Conservation (phyloP, 2,113 vertebrate genomes). For the Nesospiza acunhae region DNA sequence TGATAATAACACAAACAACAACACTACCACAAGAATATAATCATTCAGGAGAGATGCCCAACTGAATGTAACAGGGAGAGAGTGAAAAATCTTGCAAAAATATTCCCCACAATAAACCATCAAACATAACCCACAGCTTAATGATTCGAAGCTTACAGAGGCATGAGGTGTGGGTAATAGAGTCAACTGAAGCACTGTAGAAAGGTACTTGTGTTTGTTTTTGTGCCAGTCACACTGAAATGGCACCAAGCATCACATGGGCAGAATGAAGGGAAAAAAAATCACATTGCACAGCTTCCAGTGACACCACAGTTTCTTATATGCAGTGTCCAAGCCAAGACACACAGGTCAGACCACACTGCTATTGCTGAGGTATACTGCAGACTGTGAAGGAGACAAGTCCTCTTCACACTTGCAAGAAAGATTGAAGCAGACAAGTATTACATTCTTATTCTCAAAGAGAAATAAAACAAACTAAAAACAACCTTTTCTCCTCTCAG, state of each 20-base stretch:
- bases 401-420: background rate
- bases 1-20: background rate
- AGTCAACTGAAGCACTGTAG: background rate
- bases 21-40: background rate
- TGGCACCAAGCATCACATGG: background rate
- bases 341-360: background rate
- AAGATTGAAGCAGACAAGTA: background rate
- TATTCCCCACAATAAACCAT: background rate
- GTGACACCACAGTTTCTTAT: background rate
- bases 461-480: background rate
- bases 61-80: background rate
- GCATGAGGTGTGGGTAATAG: rapidly evolving
- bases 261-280: background rate
- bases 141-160: background rate
- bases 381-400: background rate
- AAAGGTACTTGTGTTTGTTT: background rate
- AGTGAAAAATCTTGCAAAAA: background rate
- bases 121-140: background rate
- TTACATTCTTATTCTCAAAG: background rate
- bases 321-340: background rate
- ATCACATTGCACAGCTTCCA: background rate
- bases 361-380: background rate
- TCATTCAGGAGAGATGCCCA: background rate
- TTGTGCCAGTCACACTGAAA: background rate
- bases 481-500: background rate